Conservation (phyloP, 2,113 vertebrate genomes). For the Ophiodon elongatus region DNA sequence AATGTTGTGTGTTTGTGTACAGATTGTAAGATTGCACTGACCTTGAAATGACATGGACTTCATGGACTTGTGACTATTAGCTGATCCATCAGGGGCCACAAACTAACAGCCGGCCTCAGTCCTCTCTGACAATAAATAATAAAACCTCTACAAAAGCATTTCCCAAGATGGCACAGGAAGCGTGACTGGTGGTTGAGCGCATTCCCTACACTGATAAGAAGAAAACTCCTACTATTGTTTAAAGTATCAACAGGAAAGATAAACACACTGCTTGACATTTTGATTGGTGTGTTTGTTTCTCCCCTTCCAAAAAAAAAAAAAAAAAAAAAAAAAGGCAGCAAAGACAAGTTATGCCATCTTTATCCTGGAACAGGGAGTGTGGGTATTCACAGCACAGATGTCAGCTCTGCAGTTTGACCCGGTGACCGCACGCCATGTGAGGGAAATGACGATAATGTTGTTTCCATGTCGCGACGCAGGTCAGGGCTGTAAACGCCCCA, state of each 20-base stretch:
- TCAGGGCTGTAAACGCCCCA: no score
- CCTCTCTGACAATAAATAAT: neutral
- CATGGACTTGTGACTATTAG: no score
- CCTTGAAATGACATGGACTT: no score
- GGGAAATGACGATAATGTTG: neutral
- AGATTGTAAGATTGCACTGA: no score
- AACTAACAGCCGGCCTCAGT: neutral
- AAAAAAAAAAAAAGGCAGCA: no score
- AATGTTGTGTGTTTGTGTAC: no score
- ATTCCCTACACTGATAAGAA: neutral
- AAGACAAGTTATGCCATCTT: neutral
- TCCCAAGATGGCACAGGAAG: neutral
- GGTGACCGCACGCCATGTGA: neutral
- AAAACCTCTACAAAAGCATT: neutral
- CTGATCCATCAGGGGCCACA: neutral
- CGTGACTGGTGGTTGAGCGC: neutral
- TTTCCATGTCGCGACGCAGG: neutral
- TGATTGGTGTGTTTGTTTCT: neutral
- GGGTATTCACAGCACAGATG: neutral
- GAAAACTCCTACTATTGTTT: neutral
- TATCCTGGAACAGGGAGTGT: slow-evolving; percentile 17
- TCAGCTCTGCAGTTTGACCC: neutral
- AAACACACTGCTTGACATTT: neutral
- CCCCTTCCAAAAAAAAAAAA: no score
- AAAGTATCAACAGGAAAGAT: neutral